These are phyloP conservation scores for Sitobion miscanthi DNA, from an alignment of 1,140 invertebrate species.

Conservation along the genomic window DNA sequence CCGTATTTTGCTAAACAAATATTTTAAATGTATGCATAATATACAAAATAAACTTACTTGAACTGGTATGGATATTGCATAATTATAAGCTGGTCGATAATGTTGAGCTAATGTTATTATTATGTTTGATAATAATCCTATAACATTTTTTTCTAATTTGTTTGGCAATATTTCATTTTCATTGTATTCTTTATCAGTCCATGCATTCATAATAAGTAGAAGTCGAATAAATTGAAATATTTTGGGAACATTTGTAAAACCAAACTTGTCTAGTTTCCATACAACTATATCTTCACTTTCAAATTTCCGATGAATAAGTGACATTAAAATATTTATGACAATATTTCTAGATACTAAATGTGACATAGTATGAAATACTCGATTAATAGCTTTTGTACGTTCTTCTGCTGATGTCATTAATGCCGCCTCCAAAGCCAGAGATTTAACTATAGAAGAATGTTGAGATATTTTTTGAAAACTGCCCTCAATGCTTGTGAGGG, in stretches of 20 bases:
- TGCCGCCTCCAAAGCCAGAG: slow-evolving; percentile 29
- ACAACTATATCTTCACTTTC: slow-evolving; percentile 24
- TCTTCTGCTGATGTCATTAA: slow-evolving; percentile 47
- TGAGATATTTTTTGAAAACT: background rate
- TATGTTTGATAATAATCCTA: slow-evolving; percentile 35
- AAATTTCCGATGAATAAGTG: slow-evolving; percentile 41
- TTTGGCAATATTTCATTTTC: slow-evolving; percentile 38
- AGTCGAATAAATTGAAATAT: slow-evolving; percentile 35
- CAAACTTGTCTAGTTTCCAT: slow-evolving; percentile 43
- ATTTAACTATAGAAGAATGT: background rate
- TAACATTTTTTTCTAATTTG: slow-evolving; percentile 21
- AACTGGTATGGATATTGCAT: slow-evolving; percentile 17
- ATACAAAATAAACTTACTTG: slow-evolving; percentile 21
- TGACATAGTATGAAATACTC: slow-evolving; percentile 38
- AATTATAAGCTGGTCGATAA: slow-evolving; percentile 42
- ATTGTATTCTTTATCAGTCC: slow-evolving; percentile 49
- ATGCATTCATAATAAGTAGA: slow-evolving; percentile 45
- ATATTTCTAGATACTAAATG: slow-evolving; percentile 52
- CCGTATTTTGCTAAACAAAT: background rate
- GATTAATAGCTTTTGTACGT: slow-evolving; percentile 40
- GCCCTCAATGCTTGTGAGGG: background rate
- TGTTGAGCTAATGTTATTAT: slow-evolving; percentile 30
- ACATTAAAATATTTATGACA: slow-evolving; percentile 46
- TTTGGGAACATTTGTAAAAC: slow-evolving; percentile 45
- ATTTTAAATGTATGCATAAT: background rate